Percentiles rank a stretch among this genome's conserved stretches.
Conservation (phyloP, 2,888 invertebrate species). For the Leucoptera coffeella region DNA sequence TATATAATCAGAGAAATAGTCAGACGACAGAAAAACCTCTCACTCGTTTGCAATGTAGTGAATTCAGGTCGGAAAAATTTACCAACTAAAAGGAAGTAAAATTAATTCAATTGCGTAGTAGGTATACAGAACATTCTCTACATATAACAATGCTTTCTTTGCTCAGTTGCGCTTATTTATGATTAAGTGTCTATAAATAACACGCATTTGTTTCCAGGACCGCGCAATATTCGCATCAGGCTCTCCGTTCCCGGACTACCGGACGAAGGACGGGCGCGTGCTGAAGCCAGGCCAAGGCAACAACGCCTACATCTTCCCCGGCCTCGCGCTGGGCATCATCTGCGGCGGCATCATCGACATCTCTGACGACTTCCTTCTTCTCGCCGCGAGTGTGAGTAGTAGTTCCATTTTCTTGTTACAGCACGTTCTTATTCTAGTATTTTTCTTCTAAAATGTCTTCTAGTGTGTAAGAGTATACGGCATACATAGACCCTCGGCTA, state of each 20-base stretch:
- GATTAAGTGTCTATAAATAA: background rate
- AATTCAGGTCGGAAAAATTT: too few species aligned
- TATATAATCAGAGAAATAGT: too few species aligned
- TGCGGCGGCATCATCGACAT: constrained; percentile 85
- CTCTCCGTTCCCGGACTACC: constrained; percentile 88
- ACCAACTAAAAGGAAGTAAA: too few species aligned
- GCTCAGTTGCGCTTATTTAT: too few species aligned
- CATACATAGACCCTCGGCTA: too few species aligned
- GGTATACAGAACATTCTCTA: too few species aligned
- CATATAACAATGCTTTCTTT: too few species aligned
- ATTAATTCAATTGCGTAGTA: too few species aligned
- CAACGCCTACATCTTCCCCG: constrained; percentile 97
- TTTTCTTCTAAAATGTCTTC: background rate
- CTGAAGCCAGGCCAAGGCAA: constrained; percentile 95
- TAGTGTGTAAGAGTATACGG: too few species aligned
- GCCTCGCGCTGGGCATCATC: constrained; percentile 85
- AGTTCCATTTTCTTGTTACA: too few species aligned
- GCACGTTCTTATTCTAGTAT: background rate
- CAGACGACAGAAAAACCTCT: too few species aligned
- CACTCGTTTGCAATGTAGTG: too few species aligned
- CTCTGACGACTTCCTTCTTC: constrained; percentile 85
- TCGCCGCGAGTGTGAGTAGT: constrained; percentile 88
- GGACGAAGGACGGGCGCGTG: constrained; percentile 67
- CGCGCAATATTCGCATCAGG: constrained; percentile 92
- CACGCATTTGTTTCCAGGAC: constrained; percentile 64